These are phyloP conservation scores for Perizoma flavofasciatum DNA, from an alignment of 2,888 invertebrate species.

Conservation along the genomic window DNA sequence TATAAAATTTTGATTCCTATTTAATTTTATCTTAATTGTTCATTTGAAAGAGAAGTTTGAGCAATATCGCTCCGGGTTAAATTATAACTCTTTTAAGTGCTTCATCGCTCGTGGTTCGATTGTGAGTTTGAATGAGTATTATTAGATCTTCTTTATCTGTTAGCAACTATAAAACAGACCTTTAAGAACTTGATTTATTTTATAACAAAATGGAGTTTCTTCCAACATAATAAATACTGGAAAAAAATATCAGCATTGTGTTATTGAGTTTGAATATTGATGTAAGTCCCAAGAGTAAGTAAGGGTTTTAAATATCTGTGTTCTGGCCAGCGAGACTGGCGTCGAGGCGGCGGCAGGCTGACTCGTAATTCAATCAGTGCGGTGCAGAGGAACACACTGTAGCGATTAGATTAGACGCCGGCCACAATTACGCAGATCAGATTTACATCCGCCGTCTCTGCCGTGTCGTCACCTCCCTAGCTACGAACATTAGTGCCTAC, in stretches of 20 bases:
- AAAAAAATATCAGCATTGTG: background rate
- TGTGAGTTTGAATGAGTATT: constrained; percentile 21
- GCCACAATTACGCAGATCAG: constrained; percentile 81
- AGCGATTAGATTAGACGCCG: constrained; percentile 79
- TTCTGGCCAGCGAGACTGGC: constrained; percentile 26
- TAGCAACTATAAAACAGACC: background rate
- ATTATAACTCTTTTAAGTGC: constrained; percentile 44
- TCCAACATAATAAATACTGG: too few relatives aligned
- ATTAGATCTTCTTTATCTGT: constrained; percentile 6
- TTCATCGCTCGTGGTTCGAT: constrained; percentile 33
- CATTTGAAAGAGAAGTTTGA: constrained; percentile 71
- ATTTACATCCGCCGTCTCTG: constrained; percentile 67
- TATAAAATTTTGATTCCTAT: constrained; percentile 80
- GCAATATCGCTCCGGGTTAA: constrained; percentile 63
- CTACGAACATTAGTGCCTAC: constrained; percentile 17
- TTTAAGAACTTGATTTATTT: too few relatives aligned
- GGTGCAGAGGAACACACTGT: constrained; percentile 73
- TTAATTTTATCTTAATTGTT: constrained; percentile 80
- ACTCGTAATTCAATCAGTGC: constrained; percentile 75
- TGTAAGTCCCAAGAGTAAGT: background rate
- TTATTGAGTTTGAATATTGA: background rate
- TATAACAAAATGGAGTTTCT: too few relatives aligned
- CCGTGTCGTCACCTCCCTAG: constrained; percentile 27
- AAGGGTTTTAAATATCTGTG: constrained; percentile 6
- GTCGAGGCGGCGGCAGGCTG: constrained; percentile 39